A percentile compares a stretch with the other conserved stretches of the same genome.
Conservation (phyloP, 2,888 invertebrate genomes). For the Microctonus hyperodae region DNA sequence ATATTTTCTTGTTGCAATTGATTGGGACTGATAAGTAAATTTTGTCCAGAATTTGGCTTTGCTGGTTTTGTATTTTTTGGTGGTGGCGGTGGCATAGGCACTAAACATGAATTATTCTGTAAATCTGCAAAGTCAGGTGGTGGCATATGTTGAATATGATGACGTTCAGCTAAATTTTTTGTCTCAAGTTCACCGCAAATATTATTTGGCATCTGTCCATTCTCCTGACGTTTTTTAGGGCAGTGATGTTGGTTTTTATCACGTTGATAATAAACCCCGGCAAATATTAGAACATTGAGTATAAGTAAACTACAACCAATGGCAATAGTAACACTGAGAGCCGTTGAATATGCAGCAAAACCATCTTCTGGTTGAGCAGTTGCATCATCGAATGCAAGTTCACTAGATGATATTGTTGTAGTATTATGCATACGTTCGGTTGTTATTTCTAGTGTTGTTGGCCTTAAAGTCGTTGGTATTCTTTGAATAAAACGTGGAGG, state of each 20-base stretch:
- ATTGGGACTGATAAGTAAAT: conserved; percentile 67
- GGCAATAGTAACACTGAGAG: conserved; percentile 90
- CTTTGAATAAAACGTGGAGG: conserved; percentile 60
- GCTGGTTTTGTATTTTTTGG: conserved; percentile 72
- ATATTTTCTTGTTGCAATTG: conserved; percentile 77
- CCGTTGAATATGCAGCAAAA: conserved; percentile 89
- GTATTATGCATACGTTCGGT: conserved; percentile 49
- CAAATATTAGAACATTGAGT: conserved; percentile 91
- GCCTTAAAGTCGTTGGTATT: conserved; percentile 54
- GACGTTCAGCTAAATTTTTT: conserved; percentile 75
- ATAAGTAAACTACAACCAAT: conserved; percentile 93
- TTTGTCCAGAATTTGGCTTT: conserved; percentile 54
- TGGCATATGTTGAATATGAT: conserved; percentile 81
- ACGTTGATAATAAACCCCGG: conserved; percentile 92
- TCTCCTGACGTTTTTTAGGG: conserved; percentile 76
- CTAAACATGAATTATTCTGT: conserved; percentile 69
- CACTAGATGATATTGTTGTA: conserved; percentile 54
- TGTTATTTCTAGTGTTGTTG: conserved; percentile 53
- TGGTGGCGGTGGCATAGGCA: conserved; percentile 79
- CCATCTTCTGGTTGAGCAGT: conserved; percentile 75
- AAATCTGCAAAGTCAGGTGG: conserved; percentile 87
- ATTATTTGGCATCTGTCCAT: conserved; percentile 88
- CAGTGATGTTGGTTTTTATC: conserved; percentile 75
- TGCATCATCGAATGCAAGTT: conserved; percentile 56
- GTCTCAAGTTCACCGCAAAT: conserved; percentile 85